These are phyloP conservation scores for Nycticorax nycticorax DNA, from an alignment of 2,113 vertebrate genomes.

Conservation along the genomic window DNA sequence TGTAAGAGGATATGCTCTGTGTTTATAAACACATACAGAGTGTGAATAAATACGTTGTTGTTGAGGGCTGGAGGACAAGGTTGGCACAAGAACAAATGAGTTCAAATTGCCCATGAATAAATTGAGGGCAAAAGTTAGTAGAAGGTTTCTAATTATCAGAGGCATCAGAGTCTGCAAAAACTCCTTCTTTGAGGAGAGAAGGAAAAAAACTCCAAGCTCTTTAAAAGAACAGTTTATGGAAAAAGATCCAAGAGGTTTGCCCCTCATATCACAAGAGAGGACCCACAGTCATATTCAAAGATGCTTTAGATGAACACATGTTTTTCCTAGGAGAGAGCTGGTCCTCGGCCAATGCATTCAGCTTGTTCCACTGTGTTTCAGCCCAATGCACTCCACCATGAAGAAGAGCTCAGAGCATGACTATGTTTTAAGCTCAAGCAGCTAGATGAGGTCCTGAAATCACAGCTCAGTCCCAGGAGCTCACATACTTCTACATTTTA, in stretches of 20 bases:
- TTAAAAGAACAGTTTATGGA: not conserved
- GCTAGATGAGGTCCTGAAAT: not conserved
- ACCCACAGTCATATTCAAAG: not conserved
- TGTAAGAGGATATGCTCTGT: not conserved
- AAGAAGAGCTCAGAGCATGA: fast-evolving
- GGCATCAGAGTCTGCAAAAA: not conserved
- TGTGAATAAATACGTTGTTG: not conserved
- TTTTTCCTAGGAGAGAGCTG: not conserved
- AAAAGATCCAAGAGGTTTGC: not conserved
- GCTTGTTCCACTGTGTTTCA: not conserved
- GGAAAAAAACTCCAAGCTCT: not conserved
- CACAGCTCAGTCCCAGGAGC: not conserved
- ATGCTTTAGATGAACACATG: not conserved
- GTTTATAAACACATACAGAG: not conserved
- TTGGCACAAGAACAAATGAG: not conserved
- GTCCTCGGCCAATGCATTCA: not conserved
- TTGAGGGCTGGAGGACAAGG: not conserved
- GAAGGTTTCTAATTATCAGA: not conserved
- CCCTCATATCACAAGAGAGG: not conserved
- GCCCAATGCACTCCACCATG: not conserved
- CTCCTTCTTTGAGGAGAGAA: not conserved
- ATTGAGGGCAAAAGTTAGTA: not conserved
- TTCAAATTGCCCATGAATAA: not conserved
- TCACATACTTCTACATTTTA: not conserved
- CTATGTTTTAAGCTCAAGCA: not conserved